Evolutionary conservation across 2,888 invertebrate species (phyloP).

Genomic region (Parasteatoda lunata): DNA sequence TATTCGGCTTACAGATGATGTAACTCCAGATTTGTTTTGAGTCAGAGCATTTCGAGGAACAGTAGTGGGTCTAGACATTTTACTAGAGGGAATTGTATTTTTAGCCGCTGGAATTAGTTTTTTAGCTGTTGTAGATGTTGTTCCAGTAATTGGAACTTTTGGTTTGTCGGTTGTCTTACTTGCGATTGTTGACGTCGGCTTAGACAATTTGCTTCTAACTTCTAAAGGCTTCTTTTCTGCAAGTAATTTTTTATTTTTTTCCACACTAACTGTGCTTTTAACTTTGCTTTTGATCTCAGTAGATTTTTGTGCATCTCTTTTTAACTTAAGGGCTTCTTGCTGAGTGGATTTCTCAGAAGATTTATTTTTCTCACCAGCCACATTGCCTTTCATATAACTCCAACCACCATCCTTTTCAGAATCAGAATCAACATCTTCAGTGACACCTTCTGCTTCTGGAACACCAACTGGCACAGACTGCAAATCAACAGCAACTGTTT

Average conservation of each 20-base stretch:
- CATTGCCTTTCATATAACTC: constrained; percentile 66
- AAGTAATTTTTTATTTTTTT: constrained; percentile 38
- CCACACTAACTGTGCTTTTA: constrained; percentile 10
- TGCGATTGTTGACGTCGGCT: constrained; percentile 11
- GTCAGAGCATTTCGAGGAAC: constrained; percentile 5
- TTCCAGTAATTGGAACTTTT: constrained; percentile 14
- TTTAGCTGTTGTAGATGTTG: constrained; percentile 20
- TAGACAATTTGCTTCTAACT: constrained; percentile 29
- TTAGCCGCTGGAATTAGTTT: constrained; percentile 16
- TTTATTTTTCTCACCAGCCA: constrained; percentile 20
- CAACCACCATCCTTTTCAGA: constrained; percentile 69
- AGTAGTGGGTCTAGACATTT: constrained; percentile 11
- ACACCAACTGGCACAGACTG: constrained; percentile 63
- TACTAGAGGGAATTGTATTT: background rate
- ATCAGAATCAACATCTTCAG: constrained; percentile 68
- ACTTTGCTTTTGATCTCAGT: constrained; percentile 38
- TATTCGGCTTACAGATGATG: background rate
- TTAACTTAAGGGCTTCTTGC: constrained; percentile 24
- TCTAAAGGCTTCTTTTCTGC: constrained; percentile 30
- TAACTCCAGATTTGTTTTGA: background rate
- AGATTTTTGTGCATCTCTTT: constrained; percentile 49
- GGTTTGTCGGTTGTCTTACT: background rate
- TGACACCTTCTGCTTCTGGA: constrained; percentile 69
- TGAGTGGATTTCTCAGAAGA: background rate
- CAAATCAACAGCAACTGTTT: constrained; percentile 57